These are phyloP conservation scores for Neoseiulus cucumeris DNA, from an alignment of 1,140 invertebrate genomes.

Conservation along the genomic window DNA sequence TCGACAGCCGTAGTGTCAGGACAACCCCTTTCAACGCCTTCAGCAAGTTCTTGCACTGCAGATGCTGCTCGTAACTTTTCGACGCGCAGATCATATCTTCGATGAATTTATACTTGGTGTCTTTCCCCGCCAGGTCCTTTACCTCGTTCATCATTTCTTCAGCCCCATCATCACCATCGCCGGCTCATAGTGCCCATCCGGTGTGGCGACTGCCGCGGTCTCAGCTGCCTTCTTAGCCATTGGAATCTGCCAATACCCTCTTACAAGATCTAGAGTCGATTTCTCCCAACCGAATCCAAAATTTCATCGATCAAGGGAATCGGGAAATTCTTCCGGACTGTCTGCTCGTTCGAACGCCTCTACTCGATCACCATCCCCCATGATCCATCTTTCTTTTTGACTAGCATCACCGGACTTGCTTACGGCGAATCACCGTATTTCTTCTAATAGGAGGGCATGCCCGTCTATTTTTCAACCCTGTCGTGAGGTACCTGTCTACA, in stretches of 20 bases:
- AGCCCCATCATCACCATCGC: background rate
- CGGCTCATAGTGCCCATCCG: background rate
- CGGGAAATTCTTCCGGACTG: too few species aligned
- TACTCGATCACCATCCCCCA: constrained; percentile 33
- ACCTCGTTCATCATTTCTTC: background rate
- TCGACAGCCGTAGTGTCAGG: background rate
- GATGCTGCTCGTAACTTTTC: background rate
- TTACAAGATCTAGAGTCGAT: constrained; percentile 9
- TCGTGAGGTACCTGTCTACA: too few species aligned
- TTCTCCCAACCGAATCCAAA: background rate
- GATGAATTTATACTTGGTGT: background rate
- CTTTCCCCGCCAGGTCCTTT: background rate
- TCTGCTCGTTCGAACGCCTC: constrained; percentile 27
- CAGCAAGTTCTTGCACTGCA: background rate
- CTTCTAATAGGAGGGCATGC: too few species aligned
- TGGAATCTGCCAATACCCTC: background rate
- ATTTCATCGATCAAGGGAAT: background rate
- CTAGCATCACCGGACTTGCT: constrained; percentile 31
- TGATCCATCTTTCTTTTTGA: constrained; percentile 32
- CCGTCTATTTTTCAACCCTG: too few species aligned
- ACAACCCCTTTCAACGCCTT: background rate
- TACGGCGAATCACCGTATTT: too few species aligned
- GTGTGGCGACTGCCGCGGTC: background rate
- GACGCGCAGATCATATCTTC: background rate
- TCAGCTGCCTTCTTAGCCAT: background rate